Percentiles rank a stretch among this genome's conserved stretches.
Conservation (phyloP, 2,888 invertebrate genomes). For the Dexiosoma caninum region DNA sequence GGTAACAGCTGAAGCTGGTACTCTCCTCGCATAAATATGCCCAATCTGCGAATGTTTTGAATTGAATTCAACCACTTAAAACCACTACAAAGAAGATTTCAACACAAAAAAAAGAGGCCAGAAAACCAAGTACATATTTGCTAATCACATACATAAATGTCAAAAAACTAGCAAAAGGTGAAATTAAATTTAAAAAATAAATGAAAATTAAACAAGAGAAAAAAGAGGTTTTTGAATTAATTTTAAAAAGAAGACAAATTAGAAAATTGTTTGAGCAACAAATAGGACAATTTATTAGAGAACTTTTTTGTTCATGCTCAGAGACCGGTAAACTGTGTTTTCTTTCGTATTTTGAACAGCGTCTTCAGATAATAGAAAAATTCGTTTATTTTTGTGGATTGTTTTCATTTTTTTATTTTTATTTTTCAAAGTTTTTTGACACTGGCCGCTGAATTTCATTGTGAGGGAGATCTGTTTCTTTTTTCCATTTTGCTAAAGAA, state of each 20-base stretch:
- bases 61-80: conserved; percentile 30
- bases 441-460: conserved; percentile 41
- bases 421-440: conserved; percentile 52
- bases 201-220: background rate
- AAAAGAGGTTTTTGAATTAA: background rate
- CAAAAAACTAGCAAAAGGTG: conserved; percentile 52
- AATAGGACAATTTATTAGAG: background rate
- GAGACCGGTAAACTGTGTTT: conserved; percentile 51
- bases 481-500: background rate
- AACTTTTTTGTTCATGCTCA: background rate
- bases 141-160: conserved; percentile 56
- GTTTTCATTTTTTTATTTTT: conserved; percentile 14
- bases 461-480: conserved; percentile 54
- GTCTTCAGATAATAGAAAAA: conserved; percentile 32
- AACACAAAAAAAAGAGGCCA: background rate
- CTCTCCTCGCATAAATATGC: too few species aligned
- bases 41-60: background rate
- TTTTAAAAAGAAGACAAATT: background rate
- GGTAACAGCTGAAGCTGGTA: too few species aligned
- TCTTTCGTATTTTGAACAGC: conserved; percentile 2
- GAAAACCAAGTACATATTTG: conserved; percentile 37
- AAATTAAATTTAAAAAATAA: background rate
- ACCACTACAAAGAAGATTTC: background rate
- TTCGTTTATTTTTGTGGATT: conserved; percentile 13
- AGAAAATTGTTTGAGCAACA: background rate